Evolutionary conservation across 2,113 vertebrate genomes (phyloP), one percentile per base, ranked within the genome.

Genomic region (Falco punctatus): DNA sequence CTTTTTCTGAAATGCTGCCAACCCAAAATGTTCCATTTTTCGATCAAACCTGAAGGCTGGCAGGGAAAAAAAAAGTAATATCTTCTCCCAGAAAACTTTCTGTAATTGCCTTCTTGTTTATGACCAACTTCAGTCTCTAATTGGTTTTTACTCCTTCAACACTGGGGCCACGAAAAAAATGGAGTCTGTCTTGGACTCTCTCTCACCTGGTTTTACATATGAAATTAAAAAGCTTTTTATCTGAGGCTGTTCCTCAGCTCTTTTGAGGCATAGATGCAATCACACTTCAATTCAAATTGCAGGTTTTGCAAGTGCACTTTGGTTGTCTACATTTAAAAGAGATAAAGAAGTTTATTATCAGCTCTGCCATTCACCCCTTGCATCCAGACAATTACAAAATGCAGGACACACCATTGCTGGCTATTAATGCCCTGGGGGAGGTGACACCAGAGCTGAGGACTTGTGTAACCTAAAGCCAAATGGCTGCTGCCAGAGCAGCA

Each of bases 1-100:
- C 51, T 70, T 81, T 73, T 88, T 61, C 90, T 97, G 94, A 92
- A 96, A 89, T 57, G 42, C 71, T 93, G 88, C 62, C 70, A 89
- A 15, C 33, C 12, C 32, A 69, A 90, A 85, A 55, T 3, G 2
- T 87, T 96, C 58, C 24, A 80, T 87, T 85, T 97, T 92, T 79
- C 35, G 1, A 64, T 96, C 80, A 93, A 28, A 82, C 61, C 32
- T 94, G 73, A 94, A 84, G 51, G 61, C 7, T 82, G 59, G 10
- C 32, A 81, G 92, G 49, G 30, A 79, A n/a, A 65, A 28, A 91
- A 71, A 44, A 38, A 20, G 4, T 54, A 30, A 58, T 38, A 9
- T 38, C 32, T 61, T 88, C 55, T 88, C 55, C 18, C 13, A 72
- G 21, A 71, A 80, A 92, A 82, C 21, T 70, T 93, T 58, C 46